A percentile compares a stretch with the other conserved stretches of the same genome.
These are phyloP conservation scores for Tenthredo scrophulariae DNA, from an alignment of 2,888 invertebrate genomes.

Conservation along the genomic window DNA sequence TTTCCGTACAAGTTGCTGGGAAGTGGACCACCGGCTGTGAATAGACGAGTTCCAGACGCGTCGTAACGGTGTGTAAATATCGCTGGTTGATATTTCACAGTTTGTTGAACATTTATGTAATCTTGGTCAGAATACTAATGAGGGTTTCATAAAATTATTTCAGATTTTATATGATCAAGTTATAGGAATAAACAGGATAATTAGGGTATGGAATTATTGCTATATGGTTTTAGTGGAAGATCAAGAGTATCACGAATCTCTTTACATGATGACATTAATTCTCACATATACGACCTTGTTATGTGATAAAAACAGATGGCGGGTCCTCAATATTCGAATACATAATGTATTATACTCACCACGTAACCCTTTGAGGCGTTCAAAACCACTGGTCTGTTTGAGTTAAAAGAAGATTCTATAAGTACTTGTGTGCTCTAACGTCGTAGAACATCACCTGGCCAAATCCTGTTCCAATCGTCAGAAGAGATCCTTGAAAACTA, in stretches of 20 bases:
- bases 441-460: conserved; percentile 97
- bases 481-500: conserved; percentile 92
- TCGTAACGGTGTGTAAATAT: conserved; percentile 99
- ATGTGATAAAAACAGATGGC: not conserved
- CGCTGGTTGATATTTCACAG: conserved; percentile 93
- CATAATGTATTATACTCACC: conserved; percentile 81
- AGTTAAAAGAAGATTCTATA: conserved; percentile 95
- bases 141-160: conserved; percentile 45
- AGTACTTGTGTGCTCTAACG: conserved; percentile 92
- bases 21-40: conserved; percentile 97
- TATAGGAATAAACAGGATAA: not conserved
- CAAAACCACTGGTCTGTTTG: conserved; percentile 91
- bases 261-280: not conserved
- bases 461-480: conserved; percentile 96
- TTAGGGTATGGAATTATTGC: too few species aligned
- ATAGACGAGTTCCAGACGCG: conserved; percentile 93
- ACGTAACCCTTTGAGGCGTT: conserved; percentile 94
- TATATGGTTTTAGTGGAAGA: not conserved
- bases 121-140: conserved; percentile 91
- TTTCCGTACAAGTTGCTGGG: conserved; percentile 95
- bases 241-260: not conserved
- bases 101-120: conserved; percentile 90
- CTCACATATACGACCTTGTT: not conserved
- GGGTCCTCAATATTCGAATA: not conserved
- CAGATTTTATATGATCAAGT: not conserved